Base-by-base conservation (phyloP, 2,113 vertebrate genomes). In the Rhizomys pruinosus region DNA sequence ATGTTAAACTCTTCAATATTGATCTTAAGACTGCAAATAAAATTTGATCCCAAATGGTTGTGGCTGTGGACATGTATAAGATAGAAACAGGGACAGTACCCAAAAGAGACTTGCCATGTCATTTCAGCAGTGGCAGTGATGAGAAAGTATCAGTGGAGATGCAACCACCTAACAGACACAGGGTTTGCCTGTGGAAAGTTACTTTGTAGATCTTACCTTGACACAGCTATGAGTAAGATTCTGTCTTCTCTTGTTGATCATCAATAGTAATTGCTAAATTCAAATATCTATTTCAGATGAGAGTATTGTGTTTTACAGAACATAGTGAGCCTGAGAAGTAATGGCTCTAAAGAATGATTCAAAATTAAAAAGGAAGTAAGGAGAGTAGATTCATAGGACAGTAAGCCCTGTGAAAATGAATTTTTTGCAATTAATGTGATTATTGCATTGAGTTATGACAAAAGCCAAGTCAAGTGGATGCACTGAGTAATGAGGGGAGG, bases 401-500 rank as follows among this genome's bases (percentile, higher is more conserved):
- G 63, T 0, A 23, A 22, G 25, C 55, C 63, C 0, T 27, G 90
- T 17, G 93, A 97, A 10, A 97, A 97, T 16, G 97, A 96, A 11
- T 95, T 99, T 89, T 99, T 99, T 97, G 97, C 98, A 93, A 98
- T 98, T 79, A 98, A 99, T 96, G 98, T 98, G 5, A 95, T 97
- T 87, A 98, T 98, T 17, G 98, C 98, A 27, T 91, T 98, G 87
- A 97, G 95, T 7, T 89, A 95, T 0, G 94, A 92, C 71, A 95
- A 57, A 52, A 80, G 80, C 86, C 3, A 96, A 82, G 25, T 64
- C 17, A 55, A 95, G 86, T 5, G 44, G 87, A 86, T 37, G 6
- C 95, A 87, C 66, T 82, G 74, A 95, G 42, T 66, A 92, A 57
- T 80, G 93, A 47, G 95, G 42, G 42, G 47, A 29, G 68, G 39